A percentile compares a stretch with the other conserved stretches of the same genome.
phyloP scores from a whole-genome alignment of 2,113 vertebrate genomes.

The Embiotoca jacksoni region DNA sequence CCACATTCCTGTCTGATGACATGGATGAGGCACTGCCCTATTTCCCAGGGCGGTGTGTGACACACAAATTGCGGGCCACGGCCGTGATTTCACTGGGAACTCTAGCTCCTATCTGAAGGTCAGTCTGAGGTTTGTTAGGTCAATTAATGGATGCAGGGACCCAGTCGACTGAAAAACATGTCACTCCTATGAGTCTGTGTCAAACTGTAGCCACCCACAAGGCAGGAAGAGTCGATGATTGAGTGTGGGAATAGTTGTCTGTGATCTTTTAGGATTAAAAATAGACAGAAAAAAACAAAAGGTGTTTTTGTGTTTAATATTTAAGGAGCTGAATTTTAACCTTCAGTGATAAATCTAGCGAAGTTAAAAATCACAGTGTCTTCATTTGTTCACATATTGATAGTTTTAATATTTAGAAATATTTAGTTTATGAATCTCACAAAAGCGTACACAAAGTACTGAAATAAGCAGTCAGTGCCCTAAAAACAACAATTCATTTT shows the following conservation, averaged over 20 bases:
- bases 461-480: too few species aligned
- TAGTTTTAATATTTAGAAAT: too few species aligned
- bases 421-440: too few species aligned
- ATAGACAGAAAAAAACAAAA: background rate
- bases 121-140: conserved; percentile 42
- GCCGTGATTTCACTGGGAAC: conserved; percentile 61
- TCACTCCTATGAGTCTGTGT: background rate
- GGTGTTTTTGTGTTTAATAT: background rate
- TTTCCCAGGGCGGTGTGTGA: conserved; percentile 73
- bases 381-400: background rate
- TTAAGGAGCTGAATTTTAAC: background rate
- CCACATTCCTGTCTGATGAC: conserved; percentile 60
- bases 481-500: background rate
- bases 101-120: conserved; percentile 59
- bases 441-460: background rate
- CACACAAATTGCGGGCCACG: conserved; percentile 60
- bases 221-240: conserved; percentile 2
- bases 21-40: conserved; percentile 69
- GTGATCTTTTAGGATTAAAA: conserved; percentile 10
- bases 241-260: background rate
- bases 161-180: conserved; percentile 30
- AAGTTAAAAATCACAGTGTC: background rate
- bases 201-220: conserved; percentile 3
- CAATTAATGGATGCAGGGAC: conserved; percentile 41
- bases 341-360: too few species aligned